Evolutionary conservation across 2,888 invertebrate species (phyloP).

Genomic region (Chrysomela aeneicollis): DNA sequence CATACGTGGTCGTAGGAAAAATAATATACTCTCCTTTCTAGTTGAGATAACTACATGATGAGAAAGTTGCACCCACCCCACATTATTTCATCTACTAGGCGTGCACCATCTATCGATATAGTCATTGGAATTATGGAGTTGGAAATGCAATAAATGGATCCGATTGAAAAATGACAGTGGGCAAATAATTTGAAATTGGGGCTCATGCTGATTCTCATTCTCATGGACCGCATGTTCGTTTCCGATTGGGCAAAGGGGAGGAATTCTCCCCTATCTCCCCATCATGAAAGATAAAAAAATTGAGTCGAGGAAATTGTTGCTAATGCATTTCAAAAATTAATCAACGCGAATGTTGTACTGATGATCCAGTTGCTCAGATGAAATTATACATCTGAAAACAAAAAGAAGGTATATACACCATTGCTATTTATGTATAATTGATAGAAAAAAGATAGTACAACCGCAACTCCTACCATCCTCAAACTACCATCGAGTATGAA

Average conservation of each 20-base stretch:
- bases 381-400: no score
- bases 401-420: no score
- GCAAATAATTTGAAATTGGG: constrained; percentile 13
- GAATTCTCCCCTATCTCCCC: not conserved
- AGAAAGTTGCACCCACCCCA: no score
- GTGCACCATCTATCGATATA: not conserved
- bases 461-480: no score
- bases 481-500: no score
- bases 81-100: not conserved
- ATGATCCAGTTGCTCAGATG: no score
- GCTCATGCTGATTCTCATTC: constrained; percentile 11
- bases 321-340: not conserved
- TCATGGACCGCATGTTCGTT: not conserved
- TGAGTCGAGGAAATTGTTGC: not conserved
- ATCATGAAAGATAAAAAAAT: not conserved
- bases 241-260: not conserved
- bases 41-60: no score
- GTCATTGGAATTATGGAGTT: not conserved
- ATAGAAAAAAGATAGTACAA: no score
- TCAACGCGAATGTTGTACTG: no score
- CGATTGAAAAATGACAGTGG: constrained; percentile 22
- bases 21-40: no score
- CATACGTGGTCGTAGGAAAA: no score
- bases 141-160: not conserved
- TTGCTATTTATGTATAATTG: no score